Base-by-base conservation (phyloP, 2,797 vertebrate genomes). In the Squalus acanthias region DNA sequence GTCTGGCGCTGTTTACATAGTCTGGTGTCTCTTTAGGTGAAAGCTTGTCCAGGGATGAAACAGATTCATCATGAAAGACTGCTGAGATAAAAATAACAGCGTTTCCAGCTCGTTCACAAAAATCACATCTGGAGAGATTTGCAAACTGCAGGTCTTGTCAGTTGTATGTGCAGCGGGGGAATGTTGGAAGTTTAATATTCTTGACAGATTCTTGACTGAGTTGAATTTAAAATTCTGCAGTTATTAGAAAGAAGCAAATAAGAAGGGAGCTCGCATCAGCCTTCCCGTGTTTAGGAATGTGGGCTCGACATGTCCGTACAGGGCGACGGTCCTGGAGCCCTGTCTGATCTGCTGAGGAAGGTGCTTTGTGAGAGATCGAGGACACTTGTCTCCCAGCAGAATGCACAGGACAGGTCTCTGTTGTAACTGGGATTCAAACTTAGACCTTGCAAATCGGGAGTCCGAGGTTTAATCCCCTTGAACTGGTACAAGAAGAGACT, bases 11-110 rank as follows among this genome's bases (percentile, higher is more conserved):
- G 63, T 69, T 46, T 46, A 24, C 65, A 6, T 33, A 46, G n/a
- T 6, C 65, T 93, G 91, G 91, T 69, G 63, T 93, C 91, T 93
- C 91, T 92, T 17, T 65, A 69, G n/a, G 91, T 24, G 91, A 69
- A 46, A 39, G n/a, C 63, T 46, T 69, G n/a, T 69, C 91, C 65
- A 93, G 20, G 63, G 65, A 93, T 93, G 63, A 69, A 93, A 24
- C 91, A 67, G n/a, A 93, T 93, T 93, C 46, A 69, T 69, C 91
- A 20, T 69, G 63, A 93, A 65, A 67, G 91, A 69, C 63, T 65
- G 3, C 20, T 7, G 91, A 67, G 91, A 67, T 67, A 92, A 92
- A 92, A 92, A 92, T 92, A 92, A 92, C 89, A 79, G 29, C 24
- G 8, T 93, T 93, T 39, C 91, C 65, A 67, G n/a, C 15, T 67